Evolutionary conservation across 2,888 invertebrate species (phyloP), one percentile per base, ranked within the genome.

Genomic region (Odontomyia ornata): DNA sequence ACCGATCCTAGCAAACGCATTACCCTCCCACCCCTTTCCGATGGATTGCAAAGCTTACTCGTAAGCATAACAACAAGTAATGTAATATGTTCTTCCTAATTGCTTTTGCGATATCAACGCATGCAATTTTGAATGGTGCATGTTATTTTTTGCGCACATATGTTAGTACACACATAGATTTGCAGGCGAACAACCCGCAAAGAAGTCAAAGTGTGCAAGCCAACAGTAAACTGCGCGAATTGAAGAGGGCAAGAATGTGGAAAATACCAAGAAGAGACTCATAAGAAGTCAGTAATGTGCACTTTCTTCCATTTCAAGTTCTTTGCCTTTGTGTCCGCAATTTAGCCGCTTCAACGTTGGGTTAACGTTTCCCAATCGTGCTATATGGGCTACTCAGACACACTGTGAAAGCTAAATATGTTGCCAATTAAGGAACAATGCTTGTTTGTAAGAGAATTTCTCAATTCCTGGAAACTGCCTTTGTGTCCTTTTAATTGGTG

Each of bases 291-390:
- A 46, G 43, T 43, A 67, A 67, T 67, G 67, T 43, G 43, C 67
- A 67, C 67, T 67, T 67, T 67, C 67, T 67, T 67, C 43, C 67
- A 43, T 64, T 64, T 64, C 36, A 28, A 67, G 67, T 67, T 67
- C 67, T 67, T 67, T 67, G 67, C 43, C 67, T 67, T 65, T 30
- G 65, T 60, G 65, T 60, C 60, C 65, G 23, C 9, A 65, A 23
- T 30, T 65, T 43, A 21, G 21, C 27, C 23, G 18, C 11, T 43
- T 43, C 25, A 15, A 60, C 27, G 67, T 11, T 18, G 27, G 23
- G 43, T 43, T 67, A 21, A 43, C 23, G 64, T 67, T 43, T 67
- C 46, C 46, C 46, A 67, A 67, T n/a, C 36, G 67, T 67, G 43
- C 60, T 60, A 25, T 60, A 60, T 60, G 21, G 23, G 1, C 0